These are phyloP conservation scores for Porphyrio hochstetteri DNA, from an alignment of 2,113 vertebrate genomes.

Conservation along the genomic window DNA sequence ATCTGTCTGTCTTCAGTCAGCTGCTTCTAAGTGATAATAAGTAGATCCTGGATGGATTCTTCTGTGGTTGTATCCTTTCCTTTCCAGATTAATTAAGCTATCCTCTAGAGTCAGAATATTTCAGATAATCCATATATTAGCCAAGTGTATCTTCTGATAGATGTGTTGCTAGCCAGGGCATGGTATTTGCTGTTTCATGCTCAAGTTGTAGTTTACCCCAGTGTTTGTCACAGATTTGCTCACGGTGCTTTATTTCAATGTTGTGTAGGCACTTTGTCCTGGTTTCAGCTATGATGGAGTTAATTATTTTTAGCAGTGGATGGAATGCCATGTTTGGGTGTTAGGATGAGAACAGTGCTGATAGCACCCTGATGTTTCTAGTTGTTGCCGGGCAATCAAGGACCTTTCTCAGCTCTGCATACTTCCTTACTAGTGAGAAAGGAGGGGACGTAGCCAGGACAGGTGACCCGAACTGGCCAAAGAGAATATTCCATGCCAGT, in stretches of 20 bases:
- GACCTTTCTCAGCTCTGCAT: too few relatives aligned
- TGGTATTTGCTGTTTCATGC: neutral
- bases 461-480: too few relatives aligned
- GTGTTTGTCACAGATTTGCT: neutral
- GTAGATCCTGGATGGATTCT: neutral
- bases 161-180: neutral
- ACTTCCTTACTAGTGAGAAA: too few relatives aligned
- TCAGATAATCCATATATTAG: neutral
- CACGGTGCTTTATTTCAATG: neutral
- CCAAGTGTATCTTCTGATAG: neutral
- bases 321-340: too few relatives aligned
- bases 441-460: too few relatives aligned
- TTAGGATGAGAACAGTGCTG: too few relatives aligned
- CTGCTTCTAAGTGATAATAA: neutral
- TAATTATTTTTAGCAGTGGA: too few relatives aligned
- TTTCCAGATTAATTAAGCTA: neutral
- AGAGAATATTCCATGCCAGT: too few relatives aligned
- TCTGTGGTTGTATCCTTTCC: neutral
- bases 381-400: too few relatives aligned
- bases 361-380: too few relatives aligned
- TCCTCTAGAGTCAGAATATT: neutral
- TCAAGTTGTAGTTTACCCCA: neutral
- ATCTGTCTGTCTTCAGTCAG: neutral
- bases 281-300: too few relatives aligned
- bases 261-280: neutral